Percentiles rank a stretch among this genome's conserved stretches.
phyloP scores from a whole-genome alignment of 1,140 invertebrate genomes.

The Mya arenaria region DNA sequence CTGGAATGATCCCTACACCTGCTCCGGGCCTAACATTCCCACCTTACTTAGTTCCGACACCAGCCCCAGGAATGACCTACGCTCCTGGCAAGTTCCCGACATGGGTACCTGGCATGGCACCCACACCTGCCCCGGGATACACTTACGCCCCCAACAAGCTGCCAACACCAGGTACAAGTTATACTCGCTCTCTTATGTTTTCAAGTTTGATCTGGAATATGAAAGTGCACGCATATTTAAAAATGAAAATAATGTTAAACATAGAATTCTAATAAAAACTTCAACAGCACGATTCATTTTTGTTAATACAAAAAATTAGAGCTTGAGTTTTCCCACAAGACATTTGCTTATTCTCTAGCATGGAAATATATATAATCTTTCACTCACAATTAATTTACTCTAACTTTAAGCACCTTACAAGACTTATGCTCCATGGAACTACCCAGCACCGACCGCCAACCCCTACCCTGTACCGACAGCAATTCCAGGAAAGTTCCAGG shows the following conservation, averaged over 20 bases:
- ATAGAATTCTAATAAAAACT: too few relatives aligned
- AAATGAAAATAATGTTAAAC: too few relatives aligned
- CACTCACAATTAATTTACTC: too few relatives aligned
- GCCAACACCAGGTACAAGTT: constrained; percentile 53
- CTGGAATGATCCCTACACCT: constrained; percentile 46
- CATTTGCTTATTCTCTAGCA: too few relatives aligned
- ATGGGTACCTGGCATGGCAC: constrained; percentile 18
- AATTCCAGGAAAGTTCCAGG: constrained; percentile 47
- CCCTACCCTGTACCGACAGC: constrained; percentile 33
- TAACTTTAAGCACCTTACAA: too few relatives aligned
- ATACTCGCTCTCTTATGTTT: not conserved
- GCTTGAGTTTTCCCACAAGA: too few relatives aligned
- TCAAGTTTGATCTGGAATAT: too few relatives aligned
- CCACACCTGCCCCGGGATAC: constrained; percentile 48
- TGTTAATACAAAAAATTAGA: not conserved
- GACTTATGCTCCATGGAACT: constrained; percentile 42
- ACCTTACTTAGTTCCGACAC: constrained; percentile 37
- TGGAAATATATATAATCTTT: too few relatives aligned
- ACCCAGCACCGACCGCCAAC: constrained; percentile 36
- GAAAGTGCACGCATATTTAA: too few relatives aligned
- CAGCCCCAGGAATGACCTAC: constrained; percentile 59
- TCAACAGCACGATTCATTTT: too few relatives aligned
- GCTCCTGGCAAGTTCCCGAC: constrained; percentile 58
- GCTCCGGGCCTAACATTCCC: constrained; percentile 13
- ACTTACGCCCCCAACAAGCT: constrained; percentile 10